Base-by-base conservation (phyloP, 1,140 invertebrate species). In the Halictus rubicundus region DNA sequence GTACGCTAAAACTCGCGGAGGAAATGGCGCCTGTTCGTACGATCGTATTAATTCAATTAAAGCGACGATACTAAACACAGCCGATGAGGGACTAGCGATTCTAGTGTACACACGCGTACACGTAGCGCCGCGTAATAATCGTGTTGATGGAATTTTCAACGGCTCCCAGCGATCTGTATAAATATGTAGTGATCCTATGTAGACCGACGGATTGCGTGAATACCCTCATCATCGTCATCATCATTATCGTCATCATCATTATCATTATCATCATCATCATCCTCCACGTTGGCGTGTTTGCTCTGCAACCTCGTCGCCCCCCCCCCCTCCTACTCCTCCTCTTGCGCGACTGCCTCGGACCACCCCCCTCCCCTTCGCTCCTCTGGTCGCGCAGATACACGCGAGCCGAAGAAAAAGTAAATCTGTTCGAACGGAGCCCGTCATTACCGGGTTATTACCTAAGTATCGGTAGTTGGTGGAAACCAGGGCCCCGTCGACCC, bases 371-470 rank as follows among this genome's bases (percentile, higher is more conserved):
- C 49, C 19, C 3, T 21, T 0, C 4, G 49, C 42, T 12, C 14
- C 14, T 7, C 49, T 21, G 49, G 49, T 52, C 49, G 14, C 19
- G 21, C 65, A 46, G 42, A 71, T 74, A 68, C 81, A 87, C 83
- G 80, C 76, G 68, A 87, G 75, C 79, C 78, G 82, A 88, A 81
- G 79, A 89, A 90, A 89, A 90, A 86, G 82, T 88, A 88, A 57
- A 83, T 78, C 82, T 76, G 82, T 86, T 87, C 84, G 85, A 90
- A 88, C 87, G 80, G 88, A 89, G 88, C 84, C 88, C 83, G 61
- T 91, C 83, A 91, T 91, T 89, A 91, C 83, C 76, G 83, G 84
- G 88, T 90, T 90, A 91, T 91, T 91, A 91, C 89, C 88, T 90
- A 91, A 91, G 89, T 89, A 91, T 88, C 88, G 81, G 82, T 21